Evolutionary conservation across 2,113 vertebrate genomes (phyloP), one percentile per base, ranked within the genome.

Genomic region (Tringa solitaria): DNA sequence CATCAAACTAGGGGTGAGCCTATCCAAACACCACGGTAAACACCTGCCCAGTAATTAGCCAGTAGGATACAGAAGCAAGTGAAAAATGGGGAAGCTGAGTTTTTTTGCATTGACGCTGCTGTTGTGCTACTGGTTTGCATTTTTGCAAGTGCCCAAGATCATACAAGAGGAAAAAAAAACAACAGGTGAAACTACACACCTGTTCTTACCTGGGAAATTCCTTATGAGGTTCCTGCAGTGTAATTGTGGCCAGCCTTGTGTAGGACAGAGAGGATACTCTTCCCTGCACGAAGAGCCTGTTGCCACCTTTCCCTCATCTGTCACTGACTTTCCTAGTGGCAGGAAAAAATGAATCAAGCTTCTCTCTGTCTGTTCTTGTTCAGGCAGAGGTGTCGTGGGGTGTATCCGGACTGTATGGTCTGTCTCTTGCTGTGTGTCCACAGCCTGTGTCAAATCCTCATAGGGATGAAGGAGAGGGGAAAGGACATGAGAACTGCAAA

Each of bases 11-110:
- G n/a, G 16, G 16, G 26, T 33, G 15, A 59, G 22, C 45, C 12
- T 24, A 46, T 28, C 19, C 35, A 68, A 50, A 27, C 8, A 28
- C 16, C 46, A 68, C 26, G 28, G 45, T 35, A n/a, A 39, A 33
- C 0, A 0, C 8, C 4, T 20, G 54, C 10, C 61, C 4, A 3
- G 41, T 35, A 15, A 39, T 63, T 33, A n/a, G 30, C 10, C 43
- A 51, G 10, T 2, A 1, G 15, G 37, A 35, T 17, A 51, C 21
- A 35, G 26, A 46, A 41, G 26, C 22, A 35, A 53, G 46, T 10
- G 54, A 41, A 32, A 72, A 41, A 32, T 22, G 30, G 30, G 33
- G 18, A 59, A 69, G 5, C 5, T 4, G 10, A 37, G 27, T 8
- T 39, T 22, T 50, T 17, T 67, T n/a, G 27, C 17, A 7, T 6